phyloP scores from a whole-genome alignment of 2,888 invertebrate species.

The Yponomeuta cagnagella region DNA sequence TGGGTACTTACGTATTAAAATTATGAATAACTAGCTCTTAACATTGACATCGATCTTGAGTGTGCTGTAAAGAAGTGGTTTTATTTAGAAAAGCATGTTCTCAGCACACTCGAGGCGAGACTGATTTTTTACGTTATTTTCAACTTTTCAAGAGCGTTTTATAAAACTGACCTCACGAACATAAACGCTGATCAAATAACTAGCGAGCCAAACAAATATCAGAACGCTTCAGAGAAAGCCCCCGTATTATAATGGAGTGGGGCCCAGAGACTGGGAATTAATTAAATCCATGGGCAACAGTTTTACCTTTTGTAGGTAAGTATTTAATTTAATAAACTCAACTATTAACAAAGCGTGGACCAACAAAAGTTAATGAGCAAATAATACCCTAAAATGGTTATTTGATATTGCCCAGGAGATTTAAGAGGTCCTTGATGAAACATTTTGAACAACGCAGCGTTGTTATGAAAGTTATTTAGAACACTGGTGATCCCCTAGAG shows the following conservation, averaged over 20 bases:
- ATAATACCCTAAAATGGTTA: conserved; percentile 1
- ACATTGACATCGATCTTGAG: no score
- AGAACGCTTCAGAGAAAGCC: background rate
- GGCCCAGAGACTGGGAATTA: background rate
- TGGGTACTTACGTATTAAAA: no score
- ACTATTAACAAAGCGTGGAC: background rate
- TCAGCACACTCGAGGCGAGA: no score
- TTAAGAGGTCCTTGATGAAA: background rate
- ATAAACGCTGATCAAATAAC: no score
- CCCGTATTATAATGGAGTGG: background rate
- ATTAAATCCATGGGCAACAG: background rate
- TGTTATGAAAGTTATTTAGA: background rate
- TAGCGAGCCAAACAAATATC: background rate
- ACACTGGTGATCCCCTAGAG: background rate
- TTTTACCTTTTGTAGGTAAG: background rate
- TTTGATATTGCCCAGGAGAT: background rate
- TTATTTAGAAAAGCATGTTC: no score
- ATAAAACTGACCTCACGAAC: no score
- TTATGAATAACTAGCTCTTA: no score
- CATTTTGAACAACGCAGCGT: background rate
- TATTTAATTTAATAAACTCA: background rate
- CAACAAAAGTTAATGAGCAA: background rate
- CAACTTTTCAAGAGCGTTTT: no score
- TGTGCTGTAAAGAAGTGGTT: no score
- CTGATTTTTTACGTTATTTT: no score